A percentile compares a stretch with the other conserved stretches of the same genome.
Evolutionary conservation across 2,888 invertebrate genomes (phyloP).

Genomic region (Nymphalis c-album): DNA sequence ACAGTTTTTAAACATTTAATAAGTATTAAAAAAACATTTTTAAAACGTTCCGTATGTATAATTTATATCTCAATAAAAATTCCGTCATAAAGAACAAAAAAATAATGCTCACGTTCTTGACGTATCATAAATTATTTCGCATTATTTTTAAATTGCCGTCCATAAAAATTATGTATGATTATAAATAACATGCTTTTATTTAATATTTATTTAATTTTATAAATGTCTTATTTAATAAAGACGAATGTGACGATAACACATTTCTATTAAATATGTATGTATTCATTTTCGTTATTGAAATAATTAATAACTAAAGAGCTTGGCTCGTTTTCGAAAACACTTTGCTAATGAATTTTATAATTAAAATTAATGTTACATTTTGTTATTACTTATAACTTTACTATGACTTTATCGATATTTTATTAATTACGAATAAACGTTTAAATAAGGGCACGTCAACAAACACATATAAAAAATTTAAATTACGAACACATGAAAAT

Average conservation of each 20-base stretch:
- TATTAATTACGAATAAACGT: no score
- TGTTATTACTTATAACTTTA: neutral
- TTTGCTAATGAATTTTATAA: conserved; percentile 10
- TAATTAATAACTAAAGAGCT: conserved; percentile 1
- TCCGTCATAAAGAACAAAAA: neutral
- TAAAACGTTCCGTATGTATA: neutral
- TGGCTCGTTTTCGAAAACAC: neutral
- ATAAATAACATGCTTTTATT: neutral
- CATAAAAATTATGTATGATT: neutral
- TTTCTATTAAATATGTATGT: conserved; percentile 5
- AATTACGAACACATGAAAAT: no score
- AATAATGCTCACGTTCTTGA: neutral
- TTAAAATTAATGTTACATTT: conserved; percentile 9
- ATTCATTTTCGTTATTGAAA: conserved; percentile 12
- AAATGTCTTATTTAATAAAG: conserved; percentile 23
- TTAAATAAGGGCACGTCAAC: no score
- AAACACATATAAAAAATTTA: no score
- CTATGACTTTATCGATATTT: neutral
- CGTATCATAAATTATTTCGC: neutral
- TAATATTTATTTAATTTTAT: conserved; percentile 11
- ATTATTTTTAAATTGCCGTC: neutral
- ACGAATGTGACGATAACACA: conserved; percentile 17
- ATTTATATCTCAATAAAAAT: neutral
- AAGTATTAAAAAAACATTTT: no score
- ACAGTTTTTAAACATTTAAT: no score